Evolutionary conservation across 2,888 invertebrate species (phyloP).

Genomic region (Nomada fucata): DNA sequence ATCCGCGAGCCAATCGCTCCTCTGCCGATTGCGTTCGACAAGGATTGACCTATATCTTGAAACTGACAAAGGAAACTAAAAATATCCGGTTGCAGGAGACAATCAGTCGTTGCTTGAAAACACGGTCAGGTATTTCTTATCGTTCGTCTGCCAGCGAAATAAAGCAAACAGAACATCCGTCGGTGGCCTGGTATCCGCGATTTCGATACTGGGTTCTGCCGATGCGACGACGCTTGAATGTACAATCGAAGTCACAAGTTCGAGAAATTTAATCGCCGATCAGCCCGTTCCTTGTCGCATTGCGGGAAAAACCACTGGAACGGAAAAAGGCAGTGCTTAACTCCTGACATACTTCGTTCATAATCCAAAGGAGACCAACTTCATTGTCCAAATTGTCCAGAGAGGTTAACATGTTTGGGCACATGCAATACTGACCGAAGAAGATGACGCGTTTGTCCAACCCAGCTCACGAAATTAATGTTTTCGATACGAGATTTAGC

Average conservation of each 20-base stretch:
- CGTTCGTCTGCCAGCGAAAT: not conserved
- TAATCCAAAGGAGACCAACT: too few species aligned
- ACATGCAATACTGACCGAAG: too few species aligned
- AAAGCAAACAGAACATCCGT: constrained; percentile 32
- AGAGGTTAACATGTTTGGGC: too few species aligned
- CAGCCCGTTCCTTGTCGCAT: constrained; percentile 26
- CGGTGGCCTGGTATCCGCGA: constrained; percentile 5
- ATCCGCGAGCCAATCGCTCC: constrained; percentile 27
- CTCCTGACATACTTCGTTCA: not conserved
- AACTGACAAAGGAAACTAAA: constrained; percentile 44
- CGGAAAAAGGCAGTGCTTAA: constrained; percentile 10
- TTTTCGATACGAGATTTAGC: too few species aligned
- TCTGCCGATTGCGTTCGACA: constrained; percentile 48
- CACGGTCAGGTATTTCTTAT: constrained; percentile 42
- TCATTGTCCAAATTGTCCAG: too few species aligned
- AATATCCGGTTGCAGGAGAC: constrained; percentile 39
- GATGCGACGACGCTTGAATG: constrained; percentile 35
- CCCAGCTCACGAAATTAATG: too few species aligned
- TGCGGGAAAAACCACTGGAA: constrained; percentile 32
- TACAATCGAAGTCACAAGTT: constrained; percentile 48
- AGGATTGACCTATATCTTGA: constrained; percentile 52
- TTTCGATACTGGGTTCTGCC: constrained; percentile 12
- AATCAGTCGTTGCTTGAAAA: constrained; percentile 46
- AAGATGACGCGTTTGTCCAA: too few species aligned
- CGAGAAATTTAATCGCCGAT: constrained; percentile 50